Evolutionary conservation across 2,113 vertebrate species (phyloP), one percentile per base, ranked within the genome.

Genomic region (Leptobrachium ailaonicum): DNA sequence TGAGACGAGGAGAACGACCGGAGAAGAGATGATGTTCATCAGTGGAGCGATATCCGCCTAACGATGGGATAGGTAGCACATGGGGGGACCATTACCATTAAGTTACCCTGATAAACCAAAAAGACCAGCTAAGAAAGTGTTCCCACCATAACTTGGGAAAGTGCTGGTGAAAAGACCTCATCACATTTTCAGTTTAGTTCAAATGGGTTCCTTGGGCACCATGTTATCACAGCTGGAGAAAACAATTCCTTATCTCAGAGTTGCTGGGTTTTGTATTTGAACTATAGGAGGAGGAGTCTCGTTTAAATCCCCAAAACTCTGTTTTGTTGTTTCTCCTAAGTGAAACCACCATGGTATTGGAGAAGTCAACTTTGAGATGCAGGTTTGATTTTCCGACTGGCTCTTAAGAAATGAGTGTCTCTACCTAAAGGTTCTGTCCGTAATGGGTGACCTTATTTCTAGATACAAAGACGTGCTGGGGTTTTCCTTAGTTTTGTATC

Each of bases 191-290:
- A 90, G 87, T 87, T 91, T 88, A 88, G 88, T 91, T 92, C 91
- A 90, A 58, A 83, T 86, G 83, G 90, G 89, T 91, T 91, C 91
- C 89, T 89, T 90, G 89, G 90, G 90, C 85, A 82, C 82, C 79
- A 12, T 43, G 47, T 83, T 84, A 81, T 86, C 88, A 91, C 89
- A 92, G 91, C 92, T 84, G 89, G 73, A 14, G 88, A 91, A 91
- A 88, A 89, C 90, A 92, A 92, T 91, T 91, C 90, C 90, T 92
- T 91, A 89, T 87, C 91, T 92, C 90, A 95, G 95, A 93, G 93
- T 94, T 94, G 92, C 90, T 88, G 82, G 73, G 88, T 60, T 78
- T 77, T 69, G 32, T 2, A 63, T 83, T 86, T 87, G 90, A 87
- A 82, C 87, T 88, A 86, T 86, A 88, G 86, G 83, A 85, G 87